Evolutionary conservation across 2,113 vertebrate species (phyloP).

Genomic region (Chascanopsetta lugubris): DNA sequence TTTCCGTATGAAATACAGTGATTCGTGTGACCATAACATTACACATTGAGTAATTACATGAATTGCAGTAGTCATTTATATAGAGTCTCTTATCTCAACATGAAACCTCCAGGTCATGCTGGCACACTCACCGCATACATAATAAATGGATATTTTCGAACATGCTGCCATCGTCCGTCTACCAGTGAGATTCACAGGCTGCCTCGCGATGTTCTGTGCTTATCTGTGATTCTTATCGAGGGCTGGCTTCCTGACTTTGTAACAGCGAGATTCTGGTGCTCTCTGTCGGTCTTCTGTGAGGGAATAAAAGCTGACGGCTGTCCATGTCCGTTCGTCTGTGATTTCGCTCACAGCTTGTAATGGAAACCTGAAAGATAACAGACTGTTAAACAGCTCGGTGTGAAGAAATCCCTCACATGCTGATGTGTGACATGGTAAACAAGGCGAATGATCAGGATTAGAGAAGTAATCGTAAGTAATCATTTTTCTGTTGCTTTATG

Average conservation of each 20-base stretch:
- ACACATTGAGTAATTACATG: not conserved
- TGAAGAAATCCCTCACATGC: not conserved
- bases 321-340: not conserved
- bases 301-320: slow-evolving; percentile 36
- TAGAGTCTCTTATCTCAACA: not conserved
- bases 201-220: slow-evolving; percentile 4
- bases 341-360: slow-evolving; percentile 29
- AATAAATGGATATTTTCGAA: not conserved
- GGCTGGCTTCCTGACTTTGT: slow-evolving; percentile 44
- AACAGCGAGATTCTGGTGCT: slow-evolving; percentile 25
- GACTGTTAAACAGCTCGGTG: not conserved
- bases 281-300: slow-evolving; percentile 21
- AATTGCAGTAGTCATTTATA: not conserved
- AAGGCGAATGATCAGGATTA: not conserved
- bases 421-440: not conserved
- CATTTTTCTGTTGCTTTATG: not conserved
- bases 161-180: slow-evolving; percentile 5
- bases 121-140: not conserved
- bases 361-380: not conserved
- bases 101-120: not conserved
- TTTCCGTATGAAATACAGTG: not conserved
- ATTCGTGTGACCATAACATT: not conserved
- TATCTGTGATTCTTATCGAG: slow-evolving; percentile 42
- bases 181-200: not conserved
- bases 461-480: not conserved